These are phyloP conservation scores for Pristionchus exspectatus DNA, from an alignment of 2,888 invertebrate genomes.

Conservation along the genomic window DNA sequence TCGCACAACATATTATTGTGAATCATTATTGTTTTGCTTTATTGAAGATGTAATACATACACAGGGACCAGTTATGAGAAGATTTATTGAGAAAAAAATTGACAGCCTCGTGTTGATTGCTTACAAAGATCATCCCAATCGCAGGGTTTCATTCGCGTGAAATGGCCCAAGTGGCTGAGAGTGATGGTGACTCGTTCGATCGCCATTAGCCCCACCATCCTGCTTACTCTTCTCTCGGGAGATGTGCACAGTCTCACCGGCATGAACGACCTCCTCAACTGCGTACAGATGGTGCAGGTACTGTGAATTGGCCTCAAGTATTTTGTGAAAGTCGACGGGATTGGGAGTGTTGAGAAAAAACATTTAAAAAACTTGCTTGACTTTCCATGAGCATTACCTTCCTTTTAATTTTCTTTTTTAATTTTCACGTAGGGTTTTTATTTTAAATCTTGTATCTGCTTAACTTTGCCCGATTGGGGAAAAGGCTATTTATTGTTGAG, in stretches of 20 bases:
- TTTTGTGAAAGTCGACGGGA: too few species aligned
- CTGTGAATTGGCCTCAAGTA: background rate
- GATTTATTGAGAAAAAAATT: background rate
- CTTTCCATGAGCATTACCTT: too few species aligned
- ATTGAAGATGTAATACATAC: background rate
- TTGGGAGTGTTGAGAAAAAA: too few species aligned
- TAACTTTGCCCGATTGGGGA: too few species aligned
- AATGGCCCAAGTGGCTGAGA: constrained; percentile 91
- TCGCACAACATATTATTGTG: background rate
- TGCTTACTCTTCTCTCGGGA: constrained; percentile 79
- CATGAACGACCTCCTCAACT: constrained; percentile 90
- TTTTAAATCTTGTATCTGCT: too few species aligned
- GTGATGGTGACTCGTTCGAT: constrained; percentile 89
- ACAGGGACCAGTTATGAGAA: too few species aligned
- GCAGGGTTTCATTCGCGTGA: constrained; percentile 88
- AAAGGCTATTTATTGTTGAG: too few species aligned
- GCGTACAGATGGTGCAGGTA: constrained; percentile 74
- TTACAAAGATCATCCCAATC: constrained; percentile 21
- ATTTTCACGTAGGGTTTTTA: too few species aligned
- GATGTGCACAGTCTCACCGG: constrained; percentile 78
- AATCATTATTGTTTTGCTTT: background rate
- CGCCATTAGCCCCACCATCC: constrained; percentile 85
- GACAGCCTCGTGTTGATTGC: background rate
- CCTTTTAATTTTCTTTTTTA: too few species aligned
- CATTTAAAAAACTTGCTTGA: too few species aligned